A percentile compares a stretch with the other conserved stretches of the same genome.
These are phyloP conservation scores for Gallinago paraguaiae DNA, from an alignment of 2,113 vertebrate genomes.

Conservation along the genomic window DNA sequence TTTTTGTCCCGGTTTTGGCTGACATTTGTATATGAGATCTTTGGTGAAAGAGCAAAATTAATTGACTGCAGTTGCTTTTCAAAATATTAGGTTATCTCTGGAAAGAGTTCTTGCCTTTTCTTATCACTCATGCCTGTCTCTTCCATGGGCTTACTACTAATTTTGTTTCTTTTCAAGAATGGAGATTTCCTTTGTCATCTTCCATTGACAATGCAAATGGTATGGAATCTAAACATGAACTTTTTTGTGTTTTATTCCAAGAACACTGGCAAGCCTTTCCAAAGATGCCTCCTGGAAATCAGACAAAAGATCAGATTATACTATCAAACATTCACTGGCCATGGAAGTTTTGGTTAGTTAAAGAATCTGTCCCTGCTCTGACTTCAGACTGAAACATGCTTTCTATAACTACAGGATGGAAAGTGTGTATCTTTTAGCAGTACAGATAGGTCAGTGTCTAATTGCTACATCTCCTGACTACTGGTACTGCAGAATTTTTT, in stretches of 20 bases:
- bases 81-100: not conserved
- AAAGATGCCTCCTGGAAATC: not conserved
- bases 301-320: not conserved
- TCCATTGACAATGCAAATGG: not conserved
- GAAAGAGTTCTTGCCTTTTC: not conserved
- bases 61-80: not conserved
- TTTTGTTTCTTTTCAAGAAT: not conserved
- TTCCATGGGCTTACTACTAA: not conserved
- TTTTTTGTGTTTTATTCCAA: not conserved
- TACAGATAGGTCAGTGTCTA: not conserved
- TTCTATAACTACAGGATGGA: not conserved
- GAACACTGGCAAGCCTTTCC: not conserved
- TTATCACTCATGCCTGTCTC: not conserved
- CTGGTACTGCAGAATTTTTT: not conserved
- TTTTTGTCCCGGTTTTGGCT: not conserved
- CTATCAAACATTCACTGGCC: not conserved
- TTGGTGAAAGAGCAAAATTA: not conserved
- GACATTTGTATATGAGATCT: not conserved
- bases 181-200: not conserved
- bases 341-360: not conserved
- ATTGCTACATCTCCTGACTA: slow-evolving; percentile 11
- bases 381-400: not conserved
- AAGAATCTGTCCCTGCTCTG: not conserved
- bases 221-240: not conserved
- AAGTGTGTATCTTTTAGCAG: not conserved